These are phyloP conservation scores for Sakesphorus luctuosus DNA, from an alignment of 2,113 vertebrate species.

Conservation along the genomic window DNA sequence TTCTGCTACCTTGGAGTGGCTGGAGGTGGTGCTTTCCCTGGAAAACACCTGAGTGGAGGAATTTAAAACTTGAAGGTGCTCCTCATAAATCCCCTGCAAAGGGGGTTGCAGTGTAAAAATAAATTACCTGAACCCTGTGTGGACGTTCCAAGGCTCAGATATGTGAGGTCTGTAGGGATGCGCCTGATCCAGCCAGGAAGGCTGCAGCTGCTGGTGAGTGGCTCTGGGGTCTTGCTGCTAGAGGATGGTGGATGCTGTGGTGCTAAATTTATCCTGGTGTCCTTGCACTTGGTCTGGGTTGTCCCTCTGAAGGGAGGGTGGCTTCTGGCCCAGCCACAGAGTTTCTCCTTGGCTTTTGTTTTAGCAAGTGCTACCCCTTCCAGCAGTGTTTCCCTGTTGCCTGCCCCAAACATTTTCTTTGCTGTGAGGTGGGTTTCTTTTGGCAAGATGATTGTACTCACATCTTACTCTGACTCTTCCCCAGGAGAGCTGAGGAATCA, in stretches of 20 bases:
- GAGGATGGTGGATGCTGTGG: rapidly evolving
- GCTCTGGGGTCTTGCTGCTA: neutral
- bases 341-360: neutral
- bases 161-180: neutral
- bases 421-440: neutral
- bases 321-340: neutral
- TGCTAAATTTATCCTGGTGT: neutral
- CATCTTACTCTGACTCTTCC: neutral
- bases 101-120: rapidly evolving
- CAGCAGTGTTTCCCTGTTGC: neutral
- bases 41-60: rapidly evolving
- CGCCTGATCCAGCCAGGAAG: neutral
- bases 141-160: rapidly evolving
- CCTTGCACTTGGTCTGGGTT: rapidly evolving
- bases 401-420: neutral
- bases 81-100: rapidly evolving
- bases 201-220: neutral
- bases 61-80: neutral
- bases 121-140: neutral
- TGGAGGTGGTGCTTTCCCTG: rapidly evolving
- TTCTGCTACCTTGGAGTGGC: rapidly evolving
- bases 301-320: neutral
- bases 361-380: neutral
- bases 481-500: rapidly evolving
- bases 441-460: rapidly evolving